Evolutionary conservation across 1,140 invertebrate species (phyloP), one percentile per base, ranked within the genome.

Genomic region (Calliopsis andreniformis): DNA sequence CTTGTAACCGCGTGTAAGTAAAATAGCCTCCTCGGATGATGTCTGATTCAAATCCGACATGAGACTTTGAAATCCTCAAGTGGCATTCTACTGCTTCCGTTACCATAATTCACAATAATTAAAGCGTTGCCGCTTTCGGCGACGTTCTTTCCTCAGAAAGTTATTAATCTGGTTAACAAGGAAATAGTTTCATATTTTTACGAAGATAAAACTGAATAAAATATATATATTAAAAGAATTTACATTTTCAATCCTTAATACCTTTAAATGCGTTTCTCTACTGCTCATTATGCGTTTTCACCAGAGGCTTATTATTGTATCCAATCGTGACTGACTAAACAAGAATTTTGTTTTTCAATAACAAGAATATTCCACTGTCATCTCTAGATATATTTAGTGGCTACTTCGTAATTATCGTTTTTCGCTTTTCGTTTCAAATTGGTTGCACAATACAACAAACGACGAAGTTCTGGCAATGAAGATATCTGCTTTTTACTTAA

Each of bases 1-100:
- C 83, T 92, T 93, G 79, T 95, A 95, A 28, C 94, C 94, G 45
- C 93, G 91, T 59, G 91, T 85, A 32, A 87, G 85, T 35, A 95
- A 86, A 30, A 92, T 93, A 55, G 92, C 83, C 85, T 94, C 93
- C 88, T 95, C 94, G 47, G 94, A 95, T 61, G 76, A 18, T 10
- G 87, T 79, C 42, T 88, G 86, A 18, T 49, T 85, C 64, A 88
- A 47, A 30, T 82, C 76, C 55, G 76, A 62, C 83, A 85, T 85
- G 75, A 80, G 69, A 78, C 59, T 66, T 58, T 61, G 10, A 5
- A 32, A 53, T 68, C 20, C 42, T 43, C 14, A 43, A 45, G 47
- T 59, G 42, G n/a, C 82, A 83, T 83, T 59, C 61, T 79, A 82
- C 10, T 20, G 10, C 12, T 20, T 35, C 32, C 30, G 18, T 66